Evolutionary conservation across 2,113 vertebrate species (phyloP), one percentile per base, ranked within the genome.

Genomic region (Hippopotamus amphibius): DNA sequence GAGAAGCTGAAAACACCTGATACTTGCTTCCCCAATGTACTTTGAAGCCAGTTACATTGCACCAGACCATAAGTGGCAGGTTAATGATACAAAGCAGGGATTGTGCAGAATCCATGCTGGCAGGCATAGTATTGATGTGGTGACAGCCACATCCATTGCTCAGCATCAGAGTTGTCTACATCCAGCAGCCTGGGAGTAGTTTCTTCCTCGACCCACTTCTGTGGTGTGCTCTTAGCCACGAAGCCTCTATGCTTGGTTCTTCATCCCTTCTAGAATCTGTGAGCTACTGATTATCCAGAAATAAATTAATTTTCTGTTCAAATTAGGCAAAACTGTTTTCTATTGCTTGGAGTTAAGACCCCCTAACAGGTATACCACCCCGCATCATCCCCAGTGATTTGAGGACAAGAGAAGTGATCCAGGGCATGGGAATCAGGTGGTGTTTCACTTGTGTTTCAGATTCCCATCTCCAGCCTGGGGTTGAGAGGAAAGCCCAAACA

Each of bases 221-320:
- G 14, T 61, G 30, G 19, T 53, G 11, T 68, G 17, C 37, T 50
- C 4, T 50, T 68, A 81, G 28, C 41, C 57, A 19, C 21, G 50
- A 43, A 30, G 16, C 57, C 5, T 76, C 50, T 81, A 7, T 41
- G n/a, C 5, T 77, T 82, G 33, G 16, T 30, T 87, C 50, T 90
- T 53, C 3, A 76, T 22, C 17, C 24, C 37, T 76, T 87, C 53
- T 68, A 33, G 76, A 93, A 87, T 55, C n/a, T 77, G 24, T 89
- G 65, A 68, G 48, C 48, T 90, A 37, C 63, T 41, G 21, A 74
- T 37, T 55, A 30, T 81, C 30, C 63, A 33, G 57, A 19, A 97
- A 50, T 37, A 43, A 82, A 41, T 46, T 69, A 17, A 95, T 37
- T 93, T 90, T 76, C 22, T 82, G 53, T 93, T 82, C 65, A 90